phyloP scores from a whole-genome alignment of 2,888 invertebrate genomes.

The Aplocera efformata region DNA sequence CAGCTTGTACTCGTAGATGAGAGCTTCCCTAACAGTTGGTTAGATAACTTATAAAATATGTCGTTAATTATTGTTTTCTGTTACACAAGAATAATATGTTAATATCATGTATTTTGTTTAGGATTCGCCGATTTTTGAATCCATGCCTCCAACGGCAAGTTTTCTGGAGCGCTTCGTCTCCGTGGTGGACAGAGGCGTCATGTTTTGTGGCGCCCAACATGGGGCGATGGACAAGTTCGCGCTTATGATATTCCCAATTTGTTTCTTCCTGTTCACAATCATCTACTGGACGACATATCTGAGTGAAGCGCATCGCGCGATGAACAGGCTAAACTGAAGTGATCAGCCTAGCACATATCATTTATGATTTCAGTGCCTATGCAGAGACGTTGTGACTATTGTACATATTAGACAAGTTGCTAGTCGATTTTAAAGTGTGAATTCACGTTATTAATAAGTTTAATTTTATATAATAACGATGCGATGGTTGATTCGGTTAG shows the following conservation, averaged over 20 bases:
- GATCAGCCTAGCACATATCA: slow-evolving; percentile 19
- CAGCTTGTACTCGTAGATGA: slow-evolving; percentile 18
- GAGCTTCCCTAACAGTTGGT: slow-evolving; percentile 10
- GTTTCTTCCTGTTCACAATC: slow-evolving; percentile 79
- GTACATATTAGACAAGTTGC: slow-evolving; percentile 67
- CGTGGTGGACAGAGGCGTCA: slow-evolving; percentile 74
- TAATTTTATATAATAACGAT: slow-evolving; percentile 5
- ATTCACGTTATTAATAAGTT: slow-evolving; percentile 20
- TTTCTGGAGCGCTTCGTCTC: slow-evolving; percentile 57
- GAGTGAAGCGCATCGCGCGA: slow-evolving; percentile 72
- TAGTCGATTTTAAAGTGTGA: slow-evolving; percentile 56
- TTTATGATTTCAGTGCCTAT: slow-evolving; percentile 43
- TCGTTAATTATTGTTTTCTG: background rate
- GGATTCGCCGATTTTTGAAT: slow-evolving; percentile 73
- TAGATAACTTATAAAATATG: slow-evolving; percentile 5
- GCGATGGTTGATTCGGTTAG: slow-evolving; percentile 2
- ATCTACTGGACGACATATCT: slow-evolving; percentile 83
- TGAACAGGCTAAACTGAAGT: slow-evolving; percentile 42
- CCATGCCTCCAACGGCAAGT: slow-evolving; percentile 54
- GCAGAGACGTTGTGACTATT: slow-evolving; percentile 36
- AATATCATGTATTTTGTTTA: slow-evolving; percentile 32
- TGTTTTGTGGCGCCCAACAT: slow-evolving; percentile 82
- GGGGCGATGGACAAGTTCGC: slow-evolving; percentile 81
- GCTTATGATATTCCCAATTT: slow-evolving; percentile 80
- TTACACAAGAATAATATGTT: background rate